These are phyloP conservation scores for Callosobruchus maculatus DNA, from an alignment of 2,888 invertebrate genomes.

Conservation along the genomic window DNA sequence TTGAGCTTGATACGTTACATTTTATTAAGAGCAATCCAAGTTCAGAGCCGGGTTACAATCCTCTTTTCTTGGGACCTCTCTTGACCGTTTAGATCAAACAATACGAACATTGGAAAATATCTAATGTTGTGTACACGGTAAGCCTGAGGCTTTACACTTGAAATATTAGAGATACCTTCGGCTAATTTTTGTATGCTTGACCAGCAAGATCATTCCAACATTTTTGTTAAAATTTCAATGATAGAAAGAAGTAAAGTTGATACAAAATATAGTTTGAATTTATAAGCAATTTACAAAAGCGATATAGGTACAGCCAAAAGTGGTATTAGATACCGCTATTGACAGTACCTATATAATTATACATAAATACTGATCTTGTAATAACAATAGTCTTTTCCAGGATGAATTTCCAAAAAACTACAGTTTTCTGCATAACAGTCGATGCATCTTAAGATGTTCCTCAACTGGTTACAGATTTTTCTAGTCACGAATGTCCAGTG, in stretches of 20 bases:
- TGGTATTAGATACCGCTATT: not conserved
- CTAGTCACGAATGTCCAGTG: too few relatives aligned
- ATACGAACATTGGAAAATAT: too few relatives aligned
- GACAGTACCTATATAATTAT: not conserved
- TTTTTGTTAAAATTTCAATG: not conserved
- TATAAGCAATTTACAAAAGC: not conserved
- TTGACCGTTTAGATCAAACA: too few relatives aligned
- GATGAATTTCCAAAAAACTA: not conserved
- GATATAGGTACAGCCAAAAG: not conserved
- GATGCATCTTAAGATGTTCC: too few relatives aligned
- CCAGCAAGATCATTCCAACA: not conserved
- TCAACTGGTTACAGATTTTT: too few relatives aligned
- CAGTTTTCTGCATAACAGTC: not conserved
- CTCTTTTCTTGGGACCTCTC: too few relatives aligned
- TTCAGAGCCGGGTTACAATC: too few relatives aligned
- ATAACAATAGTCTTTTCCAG: not conserved
- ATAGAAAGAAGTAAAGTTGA: not conserved
- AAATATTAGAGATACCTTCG: too few relatives aligned
- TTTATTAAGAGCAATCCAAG: too few relatives aligned
- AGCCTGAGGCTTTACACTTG: not conserved
- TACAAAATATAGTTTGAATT: not conserved
- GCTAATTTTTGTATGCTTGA: not conserved
- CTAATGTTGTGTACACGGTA: too few relatives aligned
- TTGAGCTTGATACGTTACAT: too few relatives aligned
- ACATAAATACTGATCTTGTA: not conserved